Evolutionary conservation across 2,113 vertebrate species (phyloP), one percentile per base, ranked within the genome.

Genomic region (Hemiscyllium ocellatum): DNA sequence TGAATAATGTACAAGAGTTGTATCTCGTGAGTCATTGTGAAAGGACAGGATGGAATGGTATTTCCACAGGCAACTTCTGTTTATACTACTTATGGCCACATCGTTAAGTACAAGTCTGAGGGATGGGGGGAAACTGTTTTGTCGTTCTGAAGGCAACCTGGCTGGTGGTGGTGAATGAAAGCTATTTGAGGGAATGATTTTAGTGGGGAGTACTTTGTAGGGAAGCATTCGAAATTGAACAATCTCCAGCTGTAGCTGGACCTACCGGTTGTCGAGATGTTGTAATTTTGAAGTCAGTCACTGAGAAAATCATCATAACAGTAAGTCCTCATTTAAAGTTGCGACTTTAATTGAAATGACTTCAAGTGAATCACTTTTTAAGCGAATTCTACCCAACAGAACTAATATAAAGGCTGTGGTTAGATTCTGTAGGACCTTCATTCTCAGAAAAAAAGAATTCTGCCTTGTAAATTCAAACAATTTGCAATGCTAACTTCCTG

Each of bases 151-250:
- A 87, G 47, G 69, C 68, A 72, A 24, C 20, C 24, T 87, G 50
- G 50, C 85, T 87, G 85, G 85, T 52, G 85, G 26, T 87, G 24
- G 85, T 87, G 85, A 87, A 87, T 87, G 50, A 22, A 52, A 87
- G 7, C 10, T 87, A 6, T 52, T 52, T 56, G 6, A 22, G 85
- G 50, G 10, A 20, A 86, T 47, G 26, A 56, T 89, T 2, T n/a
- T 12, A 89, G 22, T 29, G 24, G 26, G 22, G 0, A 4, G 26
- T 26, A 0, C 24, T 89, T 61, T 2, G 7, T 52, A 56, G 13
- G 50, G 86, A 56, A 91, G 13, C 33, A n/a, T n/a, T n/a, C 26
- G 15, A 0, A 0, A 13, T 91, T 20, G 26, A 29, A 56, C 56
- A 65, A 65, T 20, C 15, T n/a, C 87, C n/a, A 91, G n/a, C 56